Evolutionary conservation across 2,888 invertebrate genomes (phyloP), one percentile per base, ranked within the genome.

Genomic region (Clostera curtula): DNA sequence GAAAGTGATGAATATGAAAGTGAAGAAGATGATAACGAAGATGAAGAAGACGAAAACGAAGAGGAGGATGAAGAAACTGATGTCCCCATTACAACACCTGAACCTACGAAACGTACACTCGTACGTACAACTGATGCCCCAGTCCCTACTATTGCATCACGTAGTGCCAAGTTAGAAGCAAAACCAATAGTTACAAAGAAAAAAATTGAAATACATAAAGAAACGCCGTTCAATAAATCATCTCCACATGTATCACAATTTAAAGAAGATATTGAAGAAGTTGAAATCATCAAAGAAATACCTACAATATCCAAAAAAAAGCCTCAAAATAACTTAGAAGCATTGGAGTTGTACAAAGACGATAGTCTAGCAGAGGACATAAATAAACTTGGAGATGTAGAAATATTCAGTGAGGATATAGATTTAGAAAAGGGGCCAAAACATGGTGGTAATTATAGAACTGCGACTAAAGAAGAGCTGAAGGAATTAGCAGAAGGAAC

Each of bases 401-500:
- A 85, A 62, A 55, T 85, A 42, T 83, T 84, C 26, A 65, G 56
- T 36, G 63, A 71, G 35, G 58, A 66, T 27, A 43, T 79, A 25
- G 62, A 77, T 36, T 34, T 76, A 3, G 56, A 54, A 12, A 57
- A 56, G 12, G 72, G 74, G 3, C 80, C 77, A 4, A 69, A 57
- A 40, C 83, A 83, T 46, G 85, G 85, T 19, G 85, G 85, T 12
- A 85, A 85, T 39, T 83, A 83, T 29, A 65, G 67, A 56, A 63
- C 54, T 34, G 61, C 65, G 10, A 54, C 56, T 9, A 43, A 50
- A 29, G 56, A 57, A 36, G 43, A 39, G 7, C 31, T 31, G 4
- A 37, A 36, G 13, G 27, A 31, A 7, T 6, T 30, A 5, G 14
- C 14, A 6, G 23, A 23, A 15, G 1, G 14, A 10, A 23, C 4